Evolutionary conservation across 2,797 vertebrate genomes (phyloP).

Genomic region (Poliocrania exsul): DNA sequence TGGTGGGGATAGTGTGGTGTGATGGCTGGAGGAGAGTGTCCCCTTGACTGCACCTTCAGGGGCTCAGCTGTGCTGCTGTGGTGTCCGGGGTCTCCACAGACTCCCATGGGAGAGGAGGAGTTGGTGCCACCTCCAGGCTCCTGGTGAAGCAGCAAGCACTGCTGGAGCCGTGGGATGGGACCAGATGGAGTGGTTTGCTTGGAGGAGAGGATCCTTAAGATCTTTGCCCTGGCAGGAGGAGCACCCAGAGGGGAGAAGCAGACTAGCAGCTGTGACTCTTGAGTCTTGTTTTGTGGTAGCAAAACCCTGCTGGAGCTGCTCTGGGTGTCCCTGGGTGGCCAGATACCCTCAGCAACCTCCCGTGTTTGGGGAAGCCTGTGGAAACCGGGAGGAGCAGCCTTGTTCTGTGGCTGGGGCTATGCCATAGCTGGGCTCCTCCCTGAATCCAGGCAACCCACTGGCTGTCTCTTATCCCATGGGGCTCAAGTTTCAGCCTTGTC

Average conservation of each 20-base stretch:
- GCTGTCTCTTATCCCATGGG: rapidly evolving
- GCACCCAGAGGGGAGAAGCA: neutral
- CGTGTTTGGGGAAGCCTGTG: neutral
- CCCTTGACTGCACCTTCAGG: neutral
- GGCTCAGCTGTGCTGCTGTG: rapidly evolving
- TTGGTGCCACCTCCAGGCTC: neutral
- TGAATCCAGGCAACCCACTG: rapidly evolving
- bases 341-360: rapidly evolving
- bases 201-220: neutral
- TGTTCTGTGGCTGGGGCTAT: rapidly evolving
- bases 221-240: neutral
- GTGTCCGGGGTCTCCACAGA: neutral
- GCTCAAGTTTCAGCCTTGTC: neutral
- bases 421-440: neutral
- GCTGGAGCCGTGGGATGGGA: neutral
- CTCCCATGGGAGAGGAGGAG: neutral
- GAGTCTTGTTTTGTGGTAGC: neutral
- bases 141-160: rapidly evolving
- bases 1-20: neutral
- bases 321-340: neutral
- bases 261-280: neutral
- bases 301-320: neutral
- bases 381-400: neutral
- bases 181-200: neutral
- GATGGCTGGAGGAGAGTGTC: neutral